Evolutionary conservation across 2,888 invertebrate species (phyloP), one percentile per base, ranked within the genome.

Genomic region (Sceliomorpha sp.): DNA sequence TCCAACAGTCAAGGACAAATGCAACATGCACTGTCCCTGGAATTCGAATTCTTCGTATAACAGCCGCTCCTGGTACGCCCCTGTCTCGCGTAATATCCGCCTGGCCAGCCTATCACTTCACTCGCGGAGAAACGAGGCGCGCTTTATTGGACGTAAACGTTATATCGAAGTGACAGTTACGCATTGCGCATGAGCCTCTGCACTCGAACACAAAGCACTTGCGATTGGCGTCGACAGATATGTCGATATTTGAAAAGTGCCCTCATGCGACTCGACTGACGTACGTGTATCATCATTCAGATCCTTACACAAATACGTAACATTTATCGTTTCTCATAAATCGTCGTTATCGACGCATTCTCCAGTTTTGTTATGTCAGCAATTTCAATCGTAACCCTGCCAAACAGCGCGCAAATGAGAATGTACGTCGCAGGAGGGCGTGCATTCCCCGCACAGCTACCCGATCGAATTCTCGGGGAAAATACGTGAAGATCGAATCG

Each of bases 151-250:
- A 75, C 72, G 62, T 44, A 45, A 62, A 40, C 31, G 15, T 29
- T 58, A 13, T 63, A 69, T 60, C 51, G 60, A 48, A 47, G 70
- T 72, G 80, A 78, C 80, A 78, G 80, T 77, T 79, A 80, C 78
- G 77, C 77, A 80, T 79, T 73, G 76, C 76, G 55, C 59, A 69
- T 37, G 62, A 66, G 47, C 47, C 40, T 32, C 39, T 26, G 47
- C 50, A 51, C 50, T 31, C 37, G 47, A 42, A 48, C 37, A 37
- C 62, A 13, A 45, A 56, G 69, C 44, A 40, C 31, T 40, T 44
- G 44, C 56, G 72, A 72, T 70, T 68, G 63, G 47, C 59, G 63
- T 51, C 45, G 73, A 71, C 71, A 69, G 58, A 42, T 62, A 59
- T 45, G 73, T 62, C 73, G 73, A 71, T 73, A 69, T 44, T 62